A percentile compares a stretch with the other conserved stretches of the same genome.
phyloP scores from a whole-genome alignment of 2,797 vertebrate genomes.

The Cygnus olor region DNA sequence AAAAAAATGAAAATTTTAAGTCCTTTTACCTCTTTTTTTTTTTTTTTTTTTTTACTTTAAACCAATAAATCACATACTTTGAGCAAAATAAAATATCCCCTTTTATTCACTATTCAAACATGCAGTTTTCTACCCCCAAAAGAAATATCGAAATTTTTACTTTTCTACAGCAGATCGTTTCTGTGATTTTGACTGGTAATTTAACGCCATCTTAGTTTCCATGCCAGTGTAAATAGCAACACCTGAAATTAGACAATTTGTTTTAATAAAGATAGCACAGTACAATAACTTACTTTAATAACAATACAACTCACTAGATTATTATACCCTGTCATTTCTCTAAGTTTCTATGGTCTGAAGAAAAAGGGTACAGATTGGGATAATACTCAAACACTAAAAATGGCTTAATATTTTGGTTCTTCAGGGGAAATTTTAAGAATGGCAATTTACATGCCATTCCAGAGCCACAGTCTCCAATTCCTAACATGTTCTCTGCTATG shows the following conservation, averaged over 20 bases:
- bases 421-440: neutral
- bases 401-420: neutral
- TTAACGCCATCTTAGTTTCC: slow-evolving; percentile 99
- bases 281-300: neutral
- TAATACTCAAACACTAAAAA: neutral
- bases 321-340: neutral
- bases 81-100: neutral
- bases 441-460: neutral
- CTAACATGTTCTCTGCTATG: neutral
- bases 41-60: neutral
- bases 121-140: neutral
- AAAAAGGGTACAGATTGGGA: neutral
- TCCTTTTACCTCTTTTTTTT: neutral
- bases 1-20: neutral
- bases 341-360: neutral
- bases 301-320: neutral
- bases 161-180: slow-evolving; percentile 98
- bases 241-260: slow-evolving; percentile 75
- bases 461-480: neutral
- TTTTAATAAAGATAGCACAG: neutral
- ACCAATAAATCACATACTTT: neutral
- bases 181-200: slow-evolving; percentile 97
- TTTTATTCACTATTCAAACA: neutral
- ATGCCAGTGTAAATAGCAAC: slow-evolving; percentile 98
- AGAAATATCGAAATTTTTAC: slow-evolving; percentile 79